Base-by-base conservation (phyloP, 1,140 invertebrate species). In the Nasonia longicornis region DNA sequence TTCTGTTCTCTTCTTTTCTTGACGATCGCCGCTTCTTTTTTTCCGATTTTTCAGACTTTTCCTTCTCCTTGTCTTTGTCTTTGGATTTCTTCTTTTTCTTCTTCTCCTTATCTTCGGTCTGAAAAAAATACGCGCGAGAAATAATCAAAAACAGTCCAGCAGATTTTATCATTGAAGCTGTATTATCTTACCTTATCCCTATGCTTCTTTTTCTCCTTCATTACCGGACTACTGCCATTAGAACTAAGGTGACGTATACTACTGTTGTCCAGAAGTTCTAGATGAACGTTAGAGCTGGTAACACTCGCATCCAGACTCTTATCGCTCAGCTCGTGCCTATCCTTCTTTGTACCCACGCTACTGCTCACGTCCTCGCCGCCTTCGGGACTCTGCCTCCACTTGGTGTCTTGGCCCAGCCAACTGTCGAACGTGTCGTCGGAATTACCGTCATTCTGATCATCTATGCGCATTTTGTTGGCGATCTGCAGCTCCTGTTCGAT, bases 321-420 rank as follows among this genome's bases (percentile, higher is more conserved):
- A 75, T 92, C 92, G 79, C 92, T 92, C 38, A 92, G 87, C 83
- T 92, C 92, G 64, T 91, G 84, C 87, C 88, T 92, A 84, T 91
- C 90, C 80, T 90, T 91, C 38, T 88, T 88, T 0, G 87, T 87
- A 73, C 88, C 90, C 64, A 87, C 90, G 35, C 89, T 90, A 63
- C 87, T 92, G 26, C 90, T 90, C 3, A 92, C 88, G 85, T 94
- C 93, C 86, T 93, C 93, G 20, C 93, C 93, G 70, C 93, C 93
- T 87, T 94, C 93, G 0, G 93, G 93, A 85, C 93, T 93, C 79
- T 92, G 89, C 77, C 93, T 87, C 91, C 92, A 93, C 83, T 92
- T 93, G 38, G 74, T 74, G 1, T 92, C 92, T 3, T 88, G 85
- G 38, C 89, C 88, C 20, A 93, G 87, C 93, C 93, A 94, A 63